phyloP scores from a whole-genome alignment of 2,888 invertebrate genomes.

The Ethmia dodecea region DNA sequence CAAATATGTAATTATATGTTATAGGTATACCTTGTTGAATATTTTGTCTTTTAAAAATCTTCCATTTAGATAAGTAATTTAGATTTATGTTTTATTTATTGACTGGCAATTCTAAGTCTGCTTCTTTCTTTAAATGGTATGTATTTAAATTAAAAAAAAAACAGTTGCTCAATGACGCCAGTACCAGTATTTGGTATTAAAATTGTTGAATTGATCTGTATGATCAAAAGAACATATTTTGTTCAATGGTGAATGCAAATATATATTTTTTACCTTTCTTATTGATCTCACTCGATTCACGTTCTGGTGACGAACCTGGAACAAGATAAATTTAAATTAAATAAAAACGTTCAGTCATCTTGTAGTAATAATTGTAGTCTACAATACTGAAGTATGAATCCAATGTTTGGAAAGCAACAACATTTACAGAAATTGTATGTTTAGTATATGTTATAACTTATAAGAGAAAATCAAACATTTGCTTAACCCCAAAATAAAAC shows the following conservation, averaged over 20 bases:
- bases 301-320: conserved; percentile 63
- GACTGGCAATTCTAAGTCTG: background rate
- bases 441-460: too few relatives aligned
- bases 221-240: conserved; percentile 5
- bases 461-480: conserved; percentile 1
- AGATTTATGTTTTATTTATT: too few relatives aligned
- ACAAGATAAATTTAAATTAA: conserved; percentile 24
- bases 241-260: conserved; percentile 23
- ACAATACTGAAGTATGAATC: too few relatives aligned
- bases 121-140: background rate
- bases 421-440: too few relatives aligned
- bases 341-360: too few relatives aligned
- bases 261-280: conserved; percentile 56
- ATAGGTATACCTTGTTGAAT: too few relatives aligned
- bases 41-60: too few relatives aligned
- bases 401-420: background rate
- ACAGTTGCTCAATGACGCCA: conserved; percentile 8
- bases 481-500: conserved; percentile 1
- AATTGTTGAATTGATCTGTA: conserved; percentile 2
- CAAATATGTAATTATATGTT: too few relatives aligned
- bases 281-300: conserved; percentile 55
- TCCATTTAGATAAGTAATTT: too few relatives aligned
- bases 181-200: conserved; percentile 9
- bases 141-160: conserved; percentile 5
- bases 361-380: too few relatives aligned